These are phyloP conservation scores for Ibidorhyncha struthersii DNA, from an alignment of 2,113 vertebrate species.

Conservation along the genomic window DNA sequence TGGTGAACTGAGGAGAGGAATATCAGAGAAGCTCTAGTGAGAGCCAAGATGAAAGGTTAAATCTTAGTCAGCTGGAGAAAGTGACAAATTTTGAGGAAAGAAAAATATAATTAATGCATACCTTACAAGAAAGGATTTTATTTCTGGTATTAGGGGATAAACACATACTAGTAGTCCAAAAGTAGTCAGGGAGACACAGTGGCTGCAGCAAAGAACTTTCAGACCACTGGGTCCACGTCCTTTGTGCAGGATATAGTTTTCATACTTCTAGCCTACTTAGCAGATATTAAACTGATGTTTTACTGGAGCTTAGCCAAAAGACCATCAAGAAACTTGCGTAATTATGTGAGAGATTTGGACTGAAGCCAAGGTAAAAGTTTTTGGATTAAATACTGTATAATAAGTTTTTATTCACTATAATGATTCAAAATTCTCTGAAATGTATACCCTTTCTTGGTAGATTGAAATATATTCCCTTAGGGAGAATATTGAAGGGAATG, in stretches of 20 bases:
- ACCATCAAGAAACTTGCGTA: not conserved
- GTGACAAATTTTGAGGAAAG: not conserved
- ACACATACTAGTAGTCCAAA: not conserved
- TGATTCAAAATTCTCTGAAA: not conserved
- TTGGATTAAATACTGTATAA: not conserved
- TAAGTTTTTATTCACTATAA: not conserved
- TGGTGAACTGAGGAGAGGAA: not conserved
- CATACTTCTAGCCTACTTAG: not conserved
- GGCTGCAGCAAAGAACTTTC: not conserved
- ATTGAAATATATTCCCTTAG: not conserved
- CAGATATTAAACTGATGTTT: not conserved
- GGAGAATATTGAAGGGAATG: not conserved
- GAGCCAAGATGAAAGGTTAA: not conserved
- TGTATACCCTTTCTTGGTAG: not conserved
- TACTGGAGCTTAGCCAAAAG: not conserved
- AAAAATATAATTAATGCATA: not conserved
- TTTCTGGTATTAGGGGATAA: not conserved
- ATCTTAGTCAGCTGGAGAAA: not conserved
- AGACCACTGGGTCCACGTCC: not conserved
- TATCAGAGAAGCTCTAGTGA: not conserved
- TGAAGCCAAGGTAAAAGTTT: not conserved
- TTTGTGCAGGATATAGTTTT: not conserved
- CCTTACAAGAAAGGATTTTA: not conserved
- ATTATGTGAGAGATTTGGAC: not conserved
- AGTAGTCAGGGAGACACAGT: not conserved